Base-by-base conservation (phyloP, 2,113 vertebrate species). In the Procapra przewalskii region DNA sequence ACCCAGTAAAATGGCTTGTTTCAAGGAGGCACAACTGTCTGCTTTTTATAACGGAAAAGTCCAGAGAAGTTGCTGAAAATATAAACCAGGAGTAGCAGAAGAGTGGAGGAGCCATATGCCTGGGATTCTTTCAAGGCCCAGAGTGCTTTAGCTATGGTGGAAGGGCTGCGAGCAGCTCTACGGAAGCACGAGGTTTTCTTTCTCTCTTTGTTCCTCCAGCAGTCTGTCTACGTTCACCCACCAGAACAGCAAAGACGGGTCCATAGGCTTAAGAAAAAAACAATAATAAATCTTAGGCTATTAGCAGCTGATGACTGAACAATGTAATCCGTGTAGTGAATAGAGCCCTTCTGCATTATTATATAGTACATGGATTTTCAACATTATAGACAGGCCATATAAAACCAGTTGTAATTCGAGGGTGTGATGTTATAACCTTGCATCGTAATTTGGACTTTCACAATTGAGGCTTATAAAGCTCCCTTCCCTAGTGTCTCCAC, bases 291-390 rank as follows among this genome's bases (percentile, higher is more conserved):
- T 98, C 97, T 97, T 97, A 98, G 98, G 97, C 96, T 98, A 97
- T 98, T 98, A 98, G 94, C 95, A 98, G 97, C 98, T 17, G 1
- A 96, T 98, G 98, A 98, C 45, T 95, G 88, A 98, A 98, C 96
- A 98, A 97, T 10, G 17, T 93, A 98, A 97, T 96, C 6, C 54
- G 92, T 98, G 97, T 98, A 96, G 93, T 98, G 97, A 98, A 97
- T 88, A 98, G 96, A 98, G 98, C 93, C 98, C 98, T 98, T 98
- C 98, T 43, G 17, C 98, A 96, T 98, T 98, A 98, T 94, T 98
- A 98, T n/a, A 96, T 60, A 97, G 96, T 93, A 82, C 87, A 50
- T 86, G 90, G 90, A 86, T 97, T 98, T 98, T 98, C 89, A 96
- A 96, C 90, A 80, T 98, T 97, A 98, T 85, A 80, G 95, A 98